Evolutionary conservation across 2,888 invertebrate genomes (phyloP), one percentile per base, ranked within the genome.

Genomic region (Sialis fuliginosa): DNA sequence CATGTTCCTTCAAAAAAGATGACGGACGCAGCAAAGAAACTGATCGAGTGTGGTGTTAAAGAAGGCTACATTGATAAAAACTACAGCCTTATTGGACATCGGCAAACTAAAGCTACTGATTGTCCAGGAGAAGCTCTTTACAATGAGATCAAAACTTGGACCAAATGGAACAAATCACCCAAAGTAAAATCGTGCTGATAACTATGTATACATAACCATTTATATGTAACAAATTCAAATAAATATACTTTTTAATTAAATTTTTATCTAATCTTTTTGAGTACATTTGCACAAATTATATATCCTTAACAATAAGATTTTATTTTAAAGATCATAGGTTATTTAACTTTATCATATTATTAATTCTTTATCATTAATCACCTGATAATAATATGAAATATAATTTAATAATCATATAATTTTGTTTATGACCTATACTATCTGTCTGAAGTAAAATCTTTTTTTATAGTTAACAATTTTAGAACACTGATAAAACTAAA

Each of bases 51-150:
- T 50, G 71, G 69, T 8, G 61, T 68, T 0, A 51, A 55, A 4
- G 47, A 54, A 22, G 65, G 63, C 2, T 64, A 67, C 50, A 53
- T 72, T n/a, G 57, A 59, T 31, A 49, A 53, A 5, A 56, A 63
- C 48, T 69, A 65, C 51, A 55, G 55, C 30, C 51, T 71, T 10
- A 52, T 66, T 10, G 71, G 62, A 1, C 70, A 60, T 2, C 58
- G 65, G n/a, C 71, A 72, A 57, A 62, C 68, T 2, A 42, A 33
- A 0, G 48, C 50, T 12, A 67, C 66, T 1, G 51, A 53, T n/a
- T 71, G 70, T 56, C 71, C 71, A 1, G 72, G 71, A 2, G 46
- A 60, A 9, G 55, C 60, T 42, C 56, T 71, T 4, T 70, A 62
- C 46, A 57, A 57, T 39, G 65, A 69, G 52, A 69, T 72, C 41